Percentiles rank a stretch among this genome's conserved stretches.
phyloP scores from a whole-genome alignment of 2,797 vertebrate species.

The Acridotheres tristis region DNA sequence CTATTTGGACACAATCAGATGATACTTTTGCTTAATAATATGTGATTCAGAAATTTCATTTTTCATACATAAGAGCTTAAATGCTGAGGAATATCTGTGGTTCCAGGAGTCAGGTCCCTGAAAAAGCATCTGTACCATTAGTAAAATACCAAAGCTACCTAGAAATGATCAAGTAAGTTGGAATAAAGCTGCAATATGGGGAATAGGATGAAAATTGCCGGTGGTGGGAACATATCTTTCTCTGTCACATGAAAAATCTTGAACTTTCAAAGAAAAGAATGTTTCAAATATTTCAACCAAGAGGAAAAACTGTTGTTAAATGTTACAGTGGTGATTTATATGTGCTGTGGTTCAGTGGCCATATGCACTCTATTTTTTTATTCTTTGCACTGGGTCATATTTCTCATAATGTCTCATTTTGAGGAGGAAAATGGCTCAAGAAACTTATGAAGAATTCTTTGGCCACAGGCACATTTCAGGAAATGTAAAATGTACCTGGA shows the following conservation, averaged over 20 bases:
- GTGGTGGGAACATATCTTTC: background rate
- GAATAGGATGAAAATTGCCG: background rate
- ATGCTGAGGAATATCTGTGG: background rate
- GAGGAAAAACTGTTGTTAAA: background rate
- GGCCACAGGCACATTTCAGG: background rate
- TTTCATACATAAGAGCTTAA: background rate
- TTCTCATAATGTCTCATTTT: background rate
- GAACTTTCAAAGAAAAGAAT: background rate
- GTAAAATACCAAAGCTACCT: background rate
- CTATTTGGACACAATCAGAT: background rate
- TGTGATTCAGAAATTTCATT: background rate
- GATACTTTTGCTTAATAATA: background rate
- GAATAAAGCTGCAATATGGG: background rate
- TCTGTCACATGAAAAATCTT: constrained; percentile 3
- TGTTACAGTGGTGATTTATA: background rate
- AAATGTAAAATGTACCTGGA: background rate
- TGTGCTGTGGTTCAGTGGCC: background rate
- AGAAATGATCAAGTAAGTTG: background rate
- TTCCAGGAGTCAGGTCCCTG: background rate
- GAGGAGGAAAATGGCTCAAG: background rate
- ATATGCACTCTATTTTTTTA: background rate
- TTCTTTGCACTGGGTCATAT: background rate
- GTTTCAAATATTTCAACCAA: background rate
- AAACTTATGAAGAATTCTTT: background rate
- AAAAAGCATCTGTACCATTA: background rate